Evolutionary conservation across 2,888 invertebrate species (phyloP).

Genomic region (Drosophila anceps): DNA sequence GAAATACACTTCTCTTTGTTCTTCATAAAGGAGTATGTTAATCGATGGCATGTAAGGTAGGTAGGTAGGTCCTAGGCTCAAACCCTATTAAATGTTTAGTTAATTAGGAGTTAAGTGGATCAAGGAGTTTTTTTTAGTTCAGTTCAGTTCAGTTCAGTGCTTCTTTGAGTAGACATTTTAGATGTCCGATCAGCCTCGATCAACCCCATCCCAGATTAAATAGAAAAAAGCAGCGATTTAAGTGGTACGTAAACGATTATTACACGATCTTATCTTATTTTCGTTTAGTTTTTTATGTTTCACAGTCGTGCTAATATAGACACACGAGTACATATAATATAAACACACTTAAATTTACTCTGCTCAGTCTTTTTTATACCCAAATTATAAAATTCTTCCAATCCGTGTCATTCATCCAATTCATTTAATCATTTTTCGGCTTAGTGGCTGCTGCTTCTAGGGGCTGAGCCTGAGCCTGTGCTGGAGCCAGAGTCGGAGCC

Average conservation of each 20-base stretch:
- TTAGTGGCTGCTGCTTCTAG: neutral
- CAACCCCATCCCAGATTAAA: neutral
- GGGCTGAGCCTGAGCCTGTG: neutral
- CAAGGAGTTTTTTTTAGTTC: no score
- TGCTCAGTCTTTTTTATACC: neutral
- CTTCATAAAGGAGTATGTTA: no score
- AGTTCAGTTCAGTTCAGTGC: no score
- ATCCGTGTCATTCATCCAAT: neutral
- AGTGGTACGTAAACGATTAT: conserved; percentile 1
- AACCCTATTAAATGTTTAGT: no score
- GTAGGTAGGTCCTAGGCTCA: no score
- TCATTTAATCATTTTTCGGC: conserved; percentile 24
- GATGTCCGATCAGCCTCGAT: no score
- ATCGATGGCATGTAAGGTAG: no score
- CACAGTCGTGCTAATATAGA: neutral
- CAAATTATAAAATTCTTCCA: neutral
- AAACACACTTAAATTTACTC: conserved; percentile 9
- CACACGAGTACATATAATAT: neutral
- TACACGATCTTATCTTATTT: conserved; percentile 3
- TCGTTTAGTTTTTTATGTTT: neutral
- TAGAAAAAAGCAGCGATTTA: neutral
- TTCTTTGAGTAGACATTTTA: no score
- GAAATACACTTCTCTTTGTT: no score
- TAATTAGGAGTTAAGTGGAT: no score
- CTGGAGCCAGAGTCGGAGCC: neutral